Percentiles rank a stretch among this genome's conserved stretches.
phyloP scores from a whole-genome alignment of 2,113 vertebrate genomes.

The Cryptotis parvus region DNA sequence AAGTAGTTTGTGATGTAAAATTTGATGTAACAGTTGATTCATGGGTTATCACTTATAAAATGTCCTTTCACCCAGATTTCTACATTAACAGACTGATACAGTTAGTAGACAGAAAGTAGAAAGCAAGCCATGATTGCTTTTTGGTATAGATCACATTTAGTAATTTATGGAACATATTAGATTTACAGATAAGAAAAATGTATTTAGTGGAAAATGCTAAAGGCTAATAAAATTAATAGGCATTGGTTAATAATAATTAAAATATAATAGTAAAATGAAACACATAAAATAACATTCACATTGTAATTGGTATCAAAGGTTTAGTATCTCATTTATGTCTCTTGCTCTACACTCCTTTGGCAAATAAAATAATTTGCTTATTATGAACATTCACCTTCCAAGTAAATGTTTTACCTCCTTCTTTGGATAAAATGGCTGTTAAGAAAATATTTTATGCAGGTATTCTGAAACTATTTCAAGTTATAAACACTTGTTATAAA shows the following conservation, averaged over 20 bases:
- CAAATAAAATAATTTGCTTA: not conserved
- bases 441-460: conserved; percentile 8
- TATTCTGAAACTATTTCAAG: not conserved
- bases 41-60: not conserved
- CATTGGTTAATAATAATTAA: conserved; percentile 26
- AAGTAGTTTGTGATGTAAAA: conserved; percentile 14
- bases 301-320: not conserved
- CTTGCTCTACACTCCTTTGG: not conserved
- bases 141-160: not conserved
- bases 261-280: conserved; percentile 14
- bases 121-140: not conserved
- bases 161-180: not conserved
- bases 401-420: not conserved
- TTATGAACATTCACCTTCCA: conserved; percentile 39
- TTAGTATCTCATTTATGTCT: not conserved
- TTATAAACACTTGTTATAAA: not conserved
- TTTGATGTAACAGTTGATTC: not conserved
- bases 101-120: not conserved
- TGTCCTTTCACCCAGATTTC: not conserved
- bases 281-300: not conserved
- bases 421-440: not conserved
- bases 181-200: conserved; percentile 22
- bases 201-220: not conserved
- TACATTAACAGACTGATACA: not conserved
- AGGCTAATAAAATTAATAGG: not conserved